Evolutionary conservation across 2,888 invertebrate genomes (phyloP).

Genomic region (Brachypterus glaber): DNA sequence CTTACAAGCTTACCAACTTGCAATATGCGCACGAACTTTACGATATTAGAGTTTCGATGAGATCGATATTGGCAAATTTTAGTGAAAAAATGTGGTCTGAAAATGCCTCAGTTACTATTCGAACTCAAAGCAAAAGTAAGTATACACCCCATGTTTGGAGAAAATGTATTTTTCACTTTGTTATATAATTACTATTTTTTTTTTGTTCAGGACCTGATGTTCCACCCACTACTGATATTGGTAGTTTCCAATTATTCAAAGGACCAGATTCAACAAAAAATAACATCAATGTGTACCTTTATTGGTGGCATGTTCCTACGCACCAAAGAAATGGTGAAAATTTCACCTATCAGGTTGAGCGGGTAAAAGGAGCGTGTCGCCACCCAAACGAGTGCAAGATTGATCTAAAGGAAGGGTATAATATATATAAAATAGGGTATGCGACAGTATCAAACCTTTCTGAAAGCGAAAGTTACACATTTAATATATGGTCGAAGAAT

Average conservation of each 20-base stretch:
- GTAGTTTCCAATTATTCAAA: conserved; percentile 56
- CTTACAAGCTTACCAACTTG: conserved; percentile 45
- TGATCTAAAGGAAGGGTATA: too few relatives aligned
- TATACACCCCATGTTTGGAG: background rate
- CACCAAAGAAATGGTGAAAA: conserved; percentile 63
- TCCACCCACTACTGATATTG: conserved; percentile 61
- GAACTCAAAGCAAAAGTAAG: conserved; percentile 46
- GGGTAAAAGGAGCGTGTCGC: background rate
- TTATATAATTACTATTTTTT: conserved; percentile 13
- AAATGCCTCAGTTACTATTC: conserved; percentile 49
- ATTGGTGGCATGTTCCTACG: conserved; percentile 67
- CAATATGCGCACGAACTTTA: conserved; percentile 60
- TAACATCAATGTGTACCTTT: conserved; percentile 58
- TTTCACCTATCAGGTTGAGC: conserved; percentile 57
- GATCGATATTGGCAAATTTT: conserved; percentile 44
- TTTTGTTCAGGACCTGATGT: conserved; percentile 47
- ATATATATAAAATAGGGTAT: too few relatives aligned
- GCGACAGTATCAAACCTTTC: background rate
- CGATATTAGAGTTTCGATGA: conserved; percentile 61
- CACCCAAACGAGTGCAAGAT: background rate
- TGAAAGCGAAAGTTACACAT: conserved; percentile 35
- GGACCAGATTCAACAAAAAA: too few relatives aligned
- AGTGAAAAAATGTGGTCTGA: conserved; percentile 61
- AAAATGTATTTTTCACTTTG: conserved; percentile 7
- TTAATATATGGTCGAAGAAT: conserved; percentile 55